Base-by-base conservation (phyloP, 2,888 invertebrate genomes). In the Thereva unica region DNA sequence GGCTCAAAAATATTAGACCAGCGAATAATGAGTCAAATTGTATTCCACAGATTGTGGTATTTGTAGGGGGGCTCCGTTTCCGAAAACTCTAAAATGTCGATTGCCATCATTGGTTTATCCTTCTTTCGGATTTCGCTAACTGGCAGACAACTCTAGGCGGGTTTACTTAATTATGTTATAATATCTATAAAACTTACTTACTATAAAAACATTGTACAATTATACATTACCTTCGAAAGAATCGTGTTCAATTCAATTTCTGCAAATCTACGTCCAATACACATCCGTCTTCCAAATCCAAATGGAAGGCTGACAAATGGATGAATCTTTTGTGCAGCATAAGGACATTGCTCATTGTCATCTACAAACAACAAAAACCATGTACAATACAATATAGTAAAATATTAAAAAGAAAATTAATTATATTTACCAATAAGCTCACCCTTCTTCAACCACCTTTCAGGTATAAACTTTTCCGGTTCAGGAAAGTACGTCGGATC, bases 191-290 rank as follows among this genome's bases (percentile, higher is more conserved):
- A n/a, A n/a, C n/a, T n/a, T n/a, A n/a, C n/a, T n/a, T n/a, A n/a
- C n/a, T n/a, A n/a, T n/a, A n/a, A n/a, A n/a, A n/a, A n/a, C n/a
- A n/a, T n/a, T n/a, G n/a, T n/a, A n/a, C n/a, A n/a, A n/a, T n/a
- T n/a, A 1, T 34, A 34, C 6, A 12, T 44, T 79, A 89, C 90
- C 85, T 89, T 90, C n/a, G 89, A 87, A 54, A 90, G 77, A 73
- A 90, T 78, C 70, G 89, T 86, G 74, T 90, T 88, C 73, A 92
- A 80, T 80, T 92, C 92, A 57, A 88, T 88, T 81, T 92, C 92
- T 12, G 92, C 92, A 78, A 92, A 91, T 75, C 92, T 83, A 73
- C 90, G 86, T 56, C 92, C 92, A 73, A 91, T 83, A 78, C 91
- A 91, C 83, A 89, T 90, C 71, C 91, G 83, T 66, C 90, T 84